A percentile compares a stretch with the other conserved stretches of the same genome.
These are phyloP conservation scores for Antennarius striatus DNA, from an alignment of 2,113 vertebrate genomes.

Conservation along the genomic window DNA sequence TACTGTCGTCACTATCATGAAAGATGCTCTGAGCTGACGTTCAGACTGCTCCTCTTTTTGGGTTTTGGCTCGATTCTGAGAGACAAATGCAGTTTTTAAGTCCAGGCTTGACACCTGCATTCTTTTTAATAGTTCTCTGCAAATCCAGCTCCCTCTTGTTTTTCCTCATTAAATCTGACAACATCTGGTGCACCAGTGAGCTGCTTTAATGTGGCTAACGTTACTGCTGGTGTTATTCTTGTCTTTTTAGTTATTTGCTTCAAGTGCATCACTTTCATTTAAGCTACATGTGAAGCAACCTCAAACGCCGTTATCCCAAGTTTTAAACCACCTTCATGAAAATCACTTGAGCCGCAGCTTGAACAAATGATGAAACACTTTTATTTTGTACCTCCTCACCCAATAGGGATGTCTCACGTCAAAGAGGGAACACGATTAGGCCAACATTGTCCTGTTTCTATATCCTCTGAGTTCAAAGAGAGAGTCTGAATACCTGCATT, in stretches of 20 bases:
- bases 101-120: conserved; percentile 70
- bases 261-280: conserved; percentile 65
- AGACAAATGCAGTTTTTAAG: conserved; percentile 10
- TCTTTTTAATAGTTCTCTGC: conserved; percentile 65
- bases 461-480: conserved; percentile 83
- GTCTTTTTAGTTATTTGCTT: conserved; percentile 73
- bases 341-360: conserved; percentile 69
- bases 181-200: conserved; percentile 71
- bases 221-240: conserved; percentile 72
- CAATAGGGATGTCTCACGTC: conserved; percentile 83
- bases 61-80: conserved; percentile 6
- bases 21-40: conserved; percentile 32
- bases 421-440: conserved; percentile 81
- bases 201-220: conserved; percentile 77
- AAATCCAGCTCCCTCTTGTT: conserved; percentile 70
- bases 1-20: conserved; percentile 32
- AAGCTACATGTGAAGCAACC: conserved; percentile 52
- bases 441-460: conserved; percentile 82
- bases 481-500: conserved; percentile 80
- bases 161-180: conserved; percentile 76
- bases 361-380: conserved; percentile 77
- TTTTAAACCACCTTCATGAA: conserved; percentile 71
- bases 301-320: conserved; percentile 56
- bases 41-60: neutral
- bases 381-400: conserved; percentile 81